A percentile compares a stretch with the other conserved stretches of the same genome.
phyloP scores from a whole-genome alignment of 2,797 vertebrate genomes.

The Danio kyathit region DNA sequence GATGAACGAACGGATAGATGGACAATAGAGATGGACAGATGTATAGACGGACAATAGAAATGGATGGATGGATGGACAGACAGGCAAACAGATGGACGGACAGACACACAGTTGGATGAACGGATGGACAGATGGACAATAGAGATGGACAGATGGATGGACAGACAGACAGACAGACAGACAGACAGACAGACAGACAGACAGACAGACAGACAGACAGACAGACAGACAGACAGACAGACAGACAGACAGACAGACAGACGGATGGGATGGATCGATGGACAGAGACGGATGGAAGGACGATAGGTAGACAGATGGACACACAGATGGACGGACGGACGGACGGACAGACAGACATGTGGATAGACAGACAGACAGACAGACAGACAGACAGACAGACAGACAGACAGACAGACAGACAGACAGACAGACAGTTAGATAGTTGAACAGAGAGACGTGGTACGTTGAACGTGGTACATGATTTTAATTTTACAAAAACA shows the following conservation, averaged over 20 bases:
- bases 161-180: no score
- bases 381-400: not conserved
- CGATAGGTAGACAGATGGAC: not conserved
- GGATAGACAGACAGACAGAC: not conserved
- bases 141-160: no score
- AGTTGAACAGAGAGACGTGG: no score
- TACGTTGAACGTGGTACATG: no score
- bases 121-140: not conserved
- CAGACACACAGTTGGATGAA: no score
- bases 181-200: no score
- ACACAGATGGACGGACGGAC: not conserved
- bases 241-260: not conserved
- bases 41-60: no score
- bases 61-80: no score
- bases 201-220: no score
- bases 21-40: no score
- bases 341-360: not conserved
- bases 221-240: no score
- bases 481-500: not conserved
- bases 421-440: not conserved
- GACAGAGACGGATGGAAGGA: not conserved
- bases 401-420: not conserved
- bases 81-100: not conserved
- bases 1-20: no score
- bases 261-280: not conserved